A percentile compares a stretch with the other conserved stretches of the same genome.
phyloP scores from a whole-genome alignment of 2,888 invertebrate genomes.

The Branchellion lobata region DNA sequence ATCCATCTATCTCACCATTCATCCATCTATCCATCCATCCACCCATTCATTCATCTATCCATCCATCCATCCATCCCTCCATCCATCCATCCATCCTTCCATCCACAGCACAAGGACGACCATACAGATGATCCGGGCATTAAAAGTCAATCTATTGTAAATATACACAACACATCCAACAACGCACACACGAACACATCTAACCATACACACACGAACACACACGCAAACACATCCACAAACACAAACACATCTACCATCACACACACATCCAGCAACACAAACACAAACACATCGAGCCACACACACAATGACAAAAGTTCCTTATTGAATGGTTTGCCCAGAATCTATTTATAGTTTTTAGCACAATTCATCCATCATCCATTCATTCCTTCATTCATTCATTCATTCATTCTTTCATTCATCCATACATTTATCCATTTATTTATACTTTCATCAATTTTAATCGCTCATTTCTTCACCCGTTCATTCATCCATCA shows the following conservation, averaged over 20 bases:
- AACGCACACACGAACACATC: neutral
- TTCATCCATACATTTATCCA: no score
- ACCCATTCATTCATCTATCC: neutral
- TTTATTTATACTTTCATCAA: no score
- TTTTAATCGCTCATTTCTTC: no score
- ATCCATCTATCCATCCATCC: no score
- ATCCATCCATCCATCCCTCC: neutral
- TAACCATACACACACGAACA: neutral
- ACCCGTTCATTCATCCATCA: no score
- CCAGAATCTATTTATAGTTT: no score
- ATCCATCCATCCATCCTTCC: neutral
- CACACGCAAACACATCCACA: slow-evolving; percentile 3
- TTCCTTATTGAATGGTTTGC: neutral
- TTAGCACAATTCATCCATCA: no score
- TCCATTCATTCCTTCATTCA: no score
- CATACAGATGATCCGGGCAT: neutral
- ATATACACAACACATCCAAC: neutral
- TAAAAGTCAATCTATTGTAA: neutral
- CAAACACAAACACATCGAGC: neutral
- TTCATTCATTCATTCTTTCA: no score
- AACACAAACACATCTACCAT: neutral
- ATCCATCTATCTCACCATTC: no score
- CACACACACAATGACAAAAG: neutral
- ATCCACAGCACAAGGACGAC: neutral
- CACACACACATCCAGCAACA: slow-evolving; percentile 12